Conservation (phyloP, 2,888 invertebrate genomes). For the Dryococelus australis region DNA sequence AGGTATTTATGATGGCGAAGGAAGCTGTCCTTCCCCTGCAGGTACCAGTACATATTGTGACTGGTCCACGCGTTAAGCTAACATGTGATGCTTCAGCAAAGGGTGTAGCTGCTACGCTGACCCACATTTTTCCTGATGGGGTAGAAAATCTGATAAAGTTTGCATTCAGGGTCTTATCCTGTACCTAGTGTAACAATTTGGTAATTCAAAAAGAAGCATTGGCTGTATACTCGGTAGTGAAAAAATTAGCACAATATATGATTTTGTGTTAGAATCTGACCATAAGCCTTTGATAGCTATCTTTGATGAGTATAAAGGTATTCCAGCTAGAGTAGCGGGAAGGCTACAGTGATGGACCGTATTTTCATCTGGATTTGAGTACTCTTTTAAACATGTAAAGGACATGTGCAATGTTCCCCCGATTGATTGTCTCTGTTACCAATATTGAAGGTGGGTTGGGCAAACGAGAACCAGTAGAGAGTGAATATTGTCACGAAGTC, state of each 20-base stretch:
- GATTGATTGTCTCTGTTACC: too few species aligned
- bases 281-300: too few species aligned
- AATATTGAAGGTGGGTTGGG: too few species aligned
- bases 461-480: too few species aligned
- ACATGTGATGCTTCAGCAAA: conserved; percentile 47
- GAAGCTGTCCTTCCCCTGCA: conserved; percentile 43
- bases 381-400: too few species aligned
- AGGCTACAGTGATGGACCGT: too few species aligned
- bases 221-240: background rate
- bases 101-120: conserved; percentile 38
- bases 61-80: conserved; percentile 44
- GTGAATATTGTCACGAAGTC: too few species aligned
- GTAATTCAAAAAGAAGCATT: conserved; percentile 26
- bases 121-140: conserved; percentile 34
- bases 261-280: too few species aligned
- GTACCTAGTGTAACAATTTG: background rate
- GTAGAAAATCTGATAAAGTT: conserved; percentile 40
- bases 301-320: too few species aligned
- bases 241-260: conserved; percentile 43
- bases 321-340: too few species aligned
- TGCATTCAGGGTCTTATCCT: background rate
- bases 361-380: too few species aligned
- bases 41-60: conserved; percentile 47
- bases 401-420: too few species aligned
- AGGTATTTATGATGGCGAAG: conserved; percentile 52